Evolutionary conservation across 2,888 invertebrate genomes (phyloP).

Genomic region (Rhopalosiphum nymphaeae): DNA sequence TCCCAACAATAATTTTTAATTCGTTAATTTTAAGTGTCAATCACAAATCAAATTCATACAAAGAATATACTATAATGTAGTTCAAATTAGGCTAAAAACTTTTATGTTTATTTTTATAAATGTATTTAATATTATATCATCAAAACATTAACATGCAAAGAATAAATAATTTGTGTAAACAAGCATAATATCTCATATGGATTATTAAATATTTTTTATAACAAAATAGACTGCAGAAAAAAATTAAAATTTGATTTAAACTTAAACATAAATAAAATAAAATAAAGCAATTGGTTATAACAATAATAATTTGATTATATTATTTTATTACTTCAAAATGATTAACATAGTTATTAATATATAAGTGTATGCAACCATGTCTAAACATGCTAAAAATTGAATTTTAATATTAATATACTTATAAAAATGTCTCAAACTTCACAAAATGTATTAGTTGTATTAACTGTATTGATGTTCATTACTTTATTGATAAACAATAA

Average conservation of each 20-base stretch:
- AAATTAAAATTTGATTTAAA: neutral
- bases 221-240: neutral
- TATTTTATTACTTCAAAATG: neutral
- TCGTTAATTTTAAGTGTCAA: neutral
- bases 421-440: neutral
- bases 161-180: slow-evolving; percentile 6
- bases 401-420: neutral
- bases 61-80: neutral
- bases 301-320: slow-evolving; percentile 40
- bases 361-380: neutral
- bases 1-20: neutral
- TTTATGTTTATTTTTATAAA: neutral
- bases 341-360: neutral
- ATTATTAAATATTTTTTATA: neutral
- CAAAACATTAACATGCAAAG: neutral
- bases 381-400: neutral
- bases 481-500: neutral
- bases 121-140: neutral
- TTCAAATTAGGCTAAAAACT: neutral
- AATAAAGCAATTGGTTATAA: neutral
- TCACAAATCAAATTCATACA: neutral
- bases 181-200: neutral
- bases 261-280: slow-evolving; percentile 2
- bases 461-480: neutral
- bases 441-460: neutral